Evolutionary conservation across 1,140 invertebrate species (phyloP).

Genomic region (Pseudomyrmex concolor): DNA sequence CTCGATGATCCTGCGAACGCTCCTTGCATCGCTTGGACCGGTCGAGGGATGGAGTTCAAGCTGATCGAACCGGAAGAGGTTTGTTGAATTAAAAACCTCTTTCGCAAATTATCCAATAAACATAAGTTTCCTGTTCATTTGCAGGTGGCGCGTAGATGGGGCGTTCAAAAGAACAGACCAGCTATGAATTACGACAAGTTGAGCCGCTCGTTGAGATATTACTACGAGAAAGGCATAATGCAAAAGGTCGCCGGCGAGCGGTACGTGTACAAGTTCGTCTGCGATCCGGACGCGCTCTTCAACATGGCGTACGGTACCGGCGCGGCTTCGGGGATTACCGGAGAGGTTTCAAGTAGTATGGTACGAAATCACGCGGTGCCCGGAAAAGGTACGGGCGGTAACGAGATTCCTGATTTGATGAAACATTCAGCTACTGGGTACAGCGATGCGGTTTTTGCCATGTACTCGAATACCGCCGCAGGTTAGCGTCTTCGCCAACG

Average conservation of each 20-base stretch:
- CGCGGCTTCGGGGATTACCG: conserved; percentile 53
- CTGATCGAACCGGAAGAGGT: conserved; percentile 97
- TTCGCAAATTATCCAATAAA: not conserved
- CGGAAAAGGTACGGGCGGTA: conserved; percentile 64
- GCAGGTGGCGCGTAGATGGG: conserved; percentile 93
- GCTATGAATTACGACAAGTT: conserved; percentile 99
- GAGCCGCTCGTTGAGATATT: conserved; percentile 96
- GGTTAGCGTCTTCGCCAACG: conserved; percentile 52
- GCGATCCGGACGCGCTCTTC: conserved; percentile 96
- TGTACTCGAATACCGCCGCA: conserved; percentile 77
- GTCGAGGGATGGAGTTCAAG: conserved; percentile 97
- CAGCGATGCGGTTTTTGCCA: conserved; percentile 77
- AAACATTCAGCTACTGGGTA: conserved; percentile 73
- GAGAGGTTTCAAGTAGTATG: conserved; percentile 63
- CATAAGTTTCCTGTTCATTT: not conserved
- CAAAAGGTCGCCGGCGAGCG: conserved; percentile 98
- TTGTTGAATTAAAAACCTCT: not conserved
- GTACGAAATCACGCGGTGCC: conserved; percentile 66
- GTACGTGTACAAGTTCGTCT: conserved; percentile 98
- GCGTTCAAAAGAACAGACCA: conserved; percentile 94
- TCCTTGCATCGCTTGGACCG: conserved; percentile 97
- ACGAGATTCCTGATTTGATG: conserved; percentile 66
- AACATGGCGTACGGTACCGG: conserved; percentile 90
- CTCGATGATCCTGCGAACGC: conserved; percentile 94
- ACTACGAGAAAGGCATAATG: conserved; percentile 99